These are phyloP conservation scores for Chloropsis cyanopogon DNA, from an alignment of 2,113 vertebrate genomes.

Conservation along the genomic window DNA sequence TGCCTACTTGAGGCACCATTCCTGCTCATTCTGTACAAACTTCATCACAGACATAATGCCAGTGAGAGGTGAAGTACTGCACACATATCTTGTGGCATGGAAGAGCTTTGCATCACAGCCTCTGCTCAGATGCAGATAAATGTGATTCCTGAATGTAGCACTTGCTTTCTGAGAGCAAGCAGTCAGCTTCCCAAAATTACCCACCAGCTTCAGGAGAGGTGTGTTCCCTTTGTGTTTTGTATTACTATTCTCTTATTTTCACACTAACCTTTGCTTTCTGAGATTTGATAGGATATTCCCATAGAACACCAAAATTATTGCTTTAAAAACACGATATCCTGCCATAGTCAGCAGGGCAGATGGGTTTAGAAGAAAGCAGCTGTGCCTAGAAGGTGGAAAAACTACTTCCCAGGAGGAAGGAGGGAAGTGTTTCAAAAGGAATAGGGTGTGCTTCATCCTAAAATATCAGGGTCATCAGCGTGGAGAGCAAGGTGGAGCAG, in stretches of 20 bases:
- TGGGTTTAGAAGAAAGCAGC: neutral
- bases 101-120: neutral
- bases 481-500: neutral
- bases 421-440: neutral
- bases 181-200: neutral
- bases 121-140: neutral
- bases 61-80: neutral
- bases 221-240: neutral
- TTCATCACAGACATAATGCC: neutral
- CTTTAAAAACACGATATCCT: neutral
- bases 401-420: neutral
- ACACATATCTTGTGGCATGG: rapidly evolving
- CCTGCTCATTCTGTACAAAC: neutral
- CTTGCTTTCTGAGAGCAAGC: neutral
- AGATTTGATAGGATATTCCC: neutral
- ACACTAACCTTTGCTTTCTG: neutral
- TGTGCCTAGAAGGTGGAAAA: neutral
- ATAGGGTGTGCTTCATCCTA: neutral
- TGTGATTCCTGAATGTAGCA: rapidly evolving
- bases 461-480: neutral
- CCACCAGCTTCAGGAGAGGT: neutral
- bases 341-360: neutral
- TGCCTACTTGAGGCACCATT: neutral
- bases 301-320: neutral
- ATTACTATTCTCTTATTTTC: neutral